Evolutionary conservation across 2,888 invertebrate genomes (phyloP).

Genomic region (Dynastes tityus): DNA sequence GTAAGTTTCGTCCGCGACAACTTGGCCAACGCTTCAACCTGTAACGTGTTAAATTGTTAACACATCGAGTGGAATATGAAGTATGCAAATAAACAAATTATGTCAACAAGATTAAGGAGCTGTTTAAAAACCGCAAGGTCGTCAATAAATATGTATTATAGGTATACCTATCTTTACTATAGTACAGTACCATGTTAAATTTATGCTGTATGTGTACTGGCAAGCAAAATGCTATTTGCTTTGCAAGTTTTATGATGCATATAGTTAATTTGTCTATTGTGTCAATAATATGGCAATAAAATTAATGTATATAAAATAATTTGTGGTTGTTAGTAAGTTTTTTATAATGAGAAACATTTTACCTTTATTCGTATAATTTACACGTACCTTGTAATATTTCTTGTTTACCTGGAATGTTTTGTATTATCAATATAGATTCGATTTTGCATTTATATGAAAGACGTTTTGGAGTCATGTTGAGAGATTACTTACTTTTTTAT

Average conservation of each 20-base stretch:
- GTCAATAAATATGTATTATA: conserved; percentile 8
- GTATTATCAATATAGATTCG: background rate
- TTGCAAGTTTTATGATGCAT: conserved; percentile 7
- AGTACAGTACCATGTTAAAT: background rate
- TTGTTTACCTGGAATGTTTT: background rate
- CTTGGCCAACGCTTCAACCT: conserved; percentile 11
- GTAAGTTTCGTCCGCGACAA: conserved; percentile 9
- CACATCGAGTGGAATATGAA: conserved; percentile 35
- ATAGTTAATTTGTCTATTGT: conserved; percentile 12
- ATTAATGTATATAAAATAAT: background rate
- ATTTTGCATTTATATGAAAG: no score
- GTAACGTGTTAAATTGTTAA: conserved; percentile 34
- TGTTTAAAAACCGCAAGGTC: conserved; percentile 42
- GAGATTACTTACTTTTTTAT: no score
- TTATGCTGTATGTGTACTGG: conserved; percentile 13
- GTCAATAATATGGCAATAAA: conserved; percentile 13
- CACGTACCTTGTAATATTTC: no score
- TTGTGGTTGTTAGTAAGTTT: background rate
- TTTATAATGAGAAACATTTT: no score
- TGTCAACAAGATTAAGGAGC: conserved; percentile 40
- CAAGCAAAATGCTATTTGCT: background rate
- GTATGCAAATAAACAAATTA: conserved; percentile 44
- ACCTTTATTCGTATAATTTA: no score
- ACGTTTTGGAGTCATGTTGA: no score
- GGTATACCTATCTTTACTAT: background rate